Evolutionary conservation across 2,113 vertebrate species (phyloP).

Genomic region (Plecturocebus donacophilus): DNA sequence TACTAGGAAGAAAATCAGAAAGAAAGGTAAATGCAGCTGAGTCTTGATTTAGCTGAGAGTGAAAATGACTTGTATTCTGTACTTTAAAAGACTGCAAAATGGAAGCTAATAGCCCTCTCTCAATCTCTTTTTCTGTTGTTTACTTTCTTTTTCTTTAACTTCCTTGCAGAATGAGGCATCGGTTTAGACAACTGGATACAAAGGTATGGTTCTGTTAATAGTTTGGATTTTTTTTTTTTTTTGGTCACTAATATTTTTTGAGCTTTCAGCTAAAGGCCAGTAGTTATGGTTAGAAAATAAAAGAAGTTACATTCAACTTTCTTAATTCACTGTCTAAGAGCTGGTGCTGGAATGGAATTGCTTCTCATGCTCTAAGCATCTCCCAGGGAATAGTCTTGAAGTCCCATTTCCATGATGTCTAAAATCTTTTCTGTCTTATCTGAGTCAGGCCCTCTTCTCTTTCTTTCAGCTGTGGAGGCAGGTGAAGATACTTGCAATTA

Average conservation of each 20-base stretch:
- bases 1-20: neutral
- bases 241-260: neutral
- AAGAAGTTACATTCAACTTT: neutral
- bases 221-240: neutral
- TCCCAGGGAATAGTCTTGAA: fast-evolving
- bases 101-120: neutral
- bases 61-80: neutral
- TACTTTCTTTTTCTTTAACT: neutral
- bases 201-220: slow-evolving; percentile 80
- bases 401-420: neutral
- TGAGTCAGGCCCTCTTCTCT: neutral
- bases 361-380: neutral
- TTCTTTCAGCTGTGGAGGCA: neutral
- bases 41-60: neutral
- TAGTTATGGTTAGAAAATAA: neutral
- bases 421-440: neutral
- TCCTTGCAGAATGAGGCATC: slow-evolving; percentile 82
- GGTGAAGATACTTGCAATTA: neutral
- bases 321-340: neutral
- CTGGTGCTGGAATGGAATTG: no score
- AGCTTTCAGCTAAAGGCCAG: neutral
- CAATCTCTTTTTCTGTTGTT: neutral
- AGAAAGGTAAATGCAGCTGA: neutral
- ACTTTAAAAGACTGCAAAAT: neutral
- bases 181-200: slow-evolving; percentile 85